A percentile compares a stretch with the other conserved stretches of the same genome.
Evolutionary conservation across 1,140 invertebrate genomes (phyloP).

Genomic region (Drosophila pseudoobscura): DNA sequence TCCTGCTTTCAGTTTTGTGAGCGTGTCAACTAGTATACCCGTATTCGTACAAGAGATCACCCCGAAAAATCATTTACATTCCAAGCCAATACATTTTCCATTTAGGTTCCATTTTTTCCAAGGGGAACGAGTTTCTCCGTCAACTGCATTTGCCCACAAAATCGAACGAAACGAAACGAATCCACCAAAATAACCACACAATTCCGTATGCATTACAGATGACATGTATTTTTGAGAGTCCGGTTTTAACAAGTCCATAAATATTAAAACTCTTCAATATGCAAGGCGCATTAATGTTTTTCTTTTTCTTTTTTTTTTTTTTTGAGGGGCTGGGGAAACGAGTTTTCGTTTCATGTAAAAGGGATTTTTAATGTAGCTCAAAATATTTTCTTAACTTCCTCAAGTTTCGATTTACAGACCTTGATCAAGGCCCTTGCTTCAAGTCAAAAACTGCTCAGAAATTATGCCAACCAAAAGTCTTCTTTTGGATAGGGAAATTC

Average conservation of each 20-base stretch:
- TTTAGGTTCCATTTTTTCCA: slow-evolving; percentile 31
- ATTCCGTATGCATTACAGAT: slow-evolving; percentile 37
- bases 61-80: slow-evolving; percentile 45
- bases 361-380: slow-evolving; percentile 4
- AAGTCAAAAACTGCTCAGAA: slow-evolving; percentile 45
- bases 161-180: too few relatives aligned
- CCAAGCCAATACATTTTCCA: slow-evolving; percentile 57
- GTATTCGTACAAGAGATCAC: slow-evolving; percentile 32
- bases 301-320: not conserved
- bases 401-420: slow-evolving; percentile 23
- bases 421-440: slow-evolving; percentile 27
- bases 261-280: slow-evolving; percentile 61
- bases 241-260: slow-evolving; percentile 61
- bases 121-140: slow-evolving; percentile 44
- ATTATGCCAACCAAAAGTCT: slow-evolving; percentile 24
- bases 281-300: slow-evolving; percentile 45
- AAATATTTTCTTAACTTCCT: slow-evolving; percentile 33
- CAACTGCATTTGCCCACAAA: slow-evolving; percentile 29
- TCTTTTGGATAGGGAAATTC: not conserved
- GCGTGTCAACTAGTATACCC: slow-evolving; percentile 48
- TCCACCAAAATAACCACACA: slow-evolving; percentile 8
- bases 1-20: slow-evolving; percentile 35
- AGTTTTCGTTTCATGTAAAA: slow-evolving; percentile 38
- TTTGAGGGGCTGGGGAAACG: slow-evolving; percentile 37
- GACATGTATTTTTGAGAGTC: slow-evolving; percentile 42